Evolutionary conservation across 1,140 invertebrate genomes (phyloP), one percentile per base, ranked within the genome.

Genomic region (Eufriesea mexicana): DNA sequence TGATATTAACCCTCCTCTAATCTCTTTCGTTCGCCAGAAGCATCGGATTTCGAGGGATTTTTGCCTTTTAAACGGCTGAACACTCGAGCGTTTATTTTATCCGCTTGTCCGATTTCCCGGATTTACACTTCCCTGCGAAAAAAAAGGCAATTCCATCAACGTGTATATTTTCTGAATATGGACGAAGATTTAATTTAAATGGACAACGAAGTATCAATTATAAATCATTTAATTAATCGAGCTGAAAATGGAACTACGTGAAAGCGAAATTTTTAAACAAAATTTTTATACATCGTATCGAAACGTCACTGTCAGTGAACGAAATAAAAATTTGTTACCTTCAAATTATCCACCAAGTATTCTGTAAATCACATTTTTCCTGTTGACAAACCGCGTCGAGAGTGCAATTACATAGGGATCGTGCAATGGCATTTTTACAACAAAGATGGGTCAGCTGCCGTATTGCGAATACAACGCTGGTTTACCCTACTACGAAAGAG

Each of bases 401-500:
- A 62, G 0, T 20, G 28, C 18, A 64, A n/a, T 67, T 45, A 67
- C 42, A 67, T 12, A 23, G 2, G 4, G 23, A 35, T 42, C 2
- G 23, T 14, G 64, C 42, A 35, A 28, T n/a, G 14, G n/a, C 6
- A 16, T 79, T 79, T 73, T 45, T 23, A 16, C 25, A 59, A 74
- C 77, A 20, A 59, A 71, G 73, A 83, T 59, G 68, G 76, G 72
- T 18, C 70, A 79, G 81, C 57, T 55, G 61, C 54, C n/a, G 28
- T 59, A 72, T 62, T 25, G 66, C 35, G 47, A 70, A 77, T 79
- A 61, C 35, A 54, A 61, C 28, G 42, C 66, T 45, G 70, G 35
- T 72, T 77, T 78, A 81, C 86, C 86, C 86, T 78, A 66, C 59
- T 75, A 73, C 77, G 75, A 88, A 88, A 88, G 82, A 84, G 85